Percentiles rank a stretch among this genome's conserved stretches.
phyloP scores from a whole-genome alignment of 2,797 vertebrate genomes.

The Thalassophryne amazonica region DNA sequence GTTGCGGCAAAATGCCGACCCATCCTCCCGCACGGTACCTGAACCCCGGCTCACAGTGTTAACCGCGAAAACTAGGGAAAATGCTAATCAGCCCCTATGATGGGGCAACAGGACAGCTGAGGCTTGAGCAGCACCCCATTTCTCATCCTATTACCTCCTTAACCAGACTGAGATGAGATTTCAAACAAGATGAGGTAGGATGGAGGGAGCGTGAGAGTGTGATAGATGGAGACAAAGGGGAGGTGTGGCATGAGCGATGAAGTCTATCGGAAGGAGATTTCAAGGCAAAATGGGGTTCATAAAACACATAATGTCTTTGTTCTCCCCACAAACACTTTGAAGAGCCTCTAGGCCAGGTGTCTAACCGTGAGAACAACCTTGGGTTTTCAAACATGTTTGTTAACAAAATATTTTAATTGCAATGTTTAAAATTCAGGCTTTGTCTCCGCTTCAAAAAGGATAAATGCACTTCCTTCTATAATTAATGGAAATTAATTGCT shows the following conservation, averaged over 20 bases:
- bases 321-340: slow-evolving; percentile 14
- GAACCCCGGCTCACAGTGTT: background rate
- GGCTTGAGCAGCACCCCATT: slow-evolving; percentile 40
- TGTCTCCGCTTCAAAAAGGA: too few relatives aligned
- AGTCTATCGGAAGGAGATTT: background rate
- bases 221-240: slow-evolving; percentile 45
- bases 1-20: slow-evolving; percentile 1
- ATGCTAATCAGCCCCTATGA: slow-evolving; percentile 40
- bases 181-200: slow-evolving; percentile 36
- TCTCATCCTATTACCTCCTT: slow-evolving; percentile 66
- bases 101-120: slow-evolving; percentile 37
- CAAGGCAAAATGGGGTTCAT: slow-evolving; percentile 7
- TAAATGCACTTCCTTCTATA: too few relatives aligned
- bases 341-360: too few relatives aligned
- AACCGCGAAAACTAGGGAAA: slow-evolving; percentile 22
- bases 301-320: slow-evolving; percentile 26
- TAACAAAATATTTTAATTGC: too few relatives aligned
- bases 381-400: too few relatives aligned
- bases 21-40: background rate
- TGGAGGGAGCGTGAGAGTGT: slow-evolving; percentile 8
- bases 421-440: too few relatives aligned
- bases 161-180: slow-evolving; percentile 66
- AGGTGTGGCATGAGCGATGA: slow-evolving; percentile 16
- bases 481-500: too few relatives aligned
- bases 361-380: too few relatives aligned